Evolutionary conservation across 2,888 invertebrate species (phyloP), one percentile per base, ranked within the genome.

Genomic region (Pherbina coryleti): DNA sequence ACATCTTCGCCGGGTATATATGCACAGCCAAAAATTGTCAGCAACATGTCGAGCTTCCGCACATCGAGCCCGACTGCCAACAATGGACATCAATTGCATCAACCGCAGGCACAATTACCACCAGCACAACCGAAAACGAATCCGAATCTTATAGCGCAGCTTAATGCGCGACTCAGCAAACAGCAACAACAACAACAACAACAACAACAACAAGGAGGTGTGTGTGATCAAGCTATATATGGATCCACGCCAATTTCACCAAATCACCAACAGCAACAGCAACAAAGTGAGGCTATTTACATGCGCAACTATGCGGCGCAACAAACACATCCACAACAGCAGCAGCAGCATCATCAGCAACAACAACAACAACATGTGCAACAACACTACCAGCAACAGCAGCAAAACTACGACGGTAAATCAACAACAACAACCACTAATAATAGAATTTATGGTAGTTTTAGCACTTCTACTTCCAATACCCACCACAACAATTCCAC

Each of bases 371-470:
- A 82, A 80, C 84, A 83, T 11, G 78, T 79, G 22, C 82, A 82
- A 55, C 86, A 85, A 70, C 83, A 80, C 19, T 82, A 79, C 2
- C 83, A 82, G 80, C 84, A 83, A 74, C 86, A 86, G 85, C 88
- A 87, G 87, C 88, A 87, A 86, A 83, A 87, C 84, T 87, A 85
- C 84, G 89, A 90, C 86, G 90, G 90, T 90, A 90, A 90, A 89
- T 88, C 85, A 83, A 88, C 86, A 81, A 83, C 82, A 81, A 82
- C 82, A 79, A 84, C 85, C 76, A 84, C 83, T 80, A 85, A 84
- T 80, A 84, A 86, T 88, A 89, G 89, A 87, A 84, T 88, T 83
- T 89, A 89, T 85, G 87, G 87, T 88, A 87, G 86, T 86, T 88
- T 85, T 84, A 89, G 87, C 86, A 87, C 86, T 81, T 83, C 85